phyloP scores from a whole-genome alignment of 2,888 invertebrate species.

The Oscheius myriophilus region DNA sequence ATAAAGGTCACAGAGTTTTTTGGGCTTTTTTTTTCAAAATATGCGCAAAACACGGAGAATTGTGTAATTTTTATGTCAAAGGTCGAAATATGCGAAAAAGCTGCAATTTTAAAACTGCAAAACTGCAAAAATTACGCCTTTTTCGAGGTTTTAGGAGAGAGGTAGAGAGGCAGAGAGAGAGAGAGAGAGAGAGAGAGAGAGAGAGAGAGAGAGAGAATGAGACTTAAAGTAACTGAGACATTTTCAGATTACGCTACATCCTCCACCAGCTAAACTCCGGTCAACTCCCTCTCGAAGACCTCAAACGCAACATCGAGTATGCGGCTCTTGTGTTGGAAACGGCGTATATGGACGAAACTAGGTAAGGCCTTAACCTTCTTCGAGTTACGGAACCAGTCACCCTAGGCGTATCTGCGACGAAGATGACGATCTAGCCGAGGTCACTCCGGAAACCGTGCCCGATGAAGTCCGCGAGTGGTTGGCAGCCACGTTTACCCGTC shows the following conservation, averaged over 20 bases:
- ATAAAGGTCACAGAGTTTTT: too few relatives aligned
- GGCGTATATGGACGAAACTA: slow-evolving; percentile 90
- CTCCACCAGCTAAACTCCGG: slow-evolving; percentile 85
- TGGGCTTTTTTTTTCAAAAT: too few relatives aligned
- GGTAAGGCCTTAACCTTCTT: slow-evolving; percentile 73
- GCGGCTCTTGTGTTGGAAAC: slow-evolving; percentile 91
- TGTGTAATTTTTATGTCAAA: too few relatives aligned
- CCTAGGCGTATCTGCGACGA: slow-evolving; percentile 75
- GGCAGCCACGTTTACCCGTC: slow-evolving; percentile 92
- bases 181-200: slow-evolving; percentile 26
- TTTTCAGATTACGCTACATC: slow-evolving; percentile 84
- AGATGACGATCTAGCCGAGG: slow-evolving; percentile 93
- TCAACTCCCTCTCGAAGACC: slow-evolving; percentile 86
- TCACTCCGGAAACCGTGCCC: slow-evolving; percentile 94
- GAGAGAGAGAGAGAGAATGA: slow-evolving; percentile 23
- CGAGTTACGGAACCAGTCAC: slow-evolving; percentile 11
- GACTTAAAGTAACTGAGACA: slow-evolving; percentile 3
- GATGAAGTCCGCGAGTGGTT: slow-evolving; percentile 96
- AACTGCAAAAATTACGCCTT: too few relatives aligned
- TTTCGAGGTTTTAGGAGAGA: too few relatives aligned
- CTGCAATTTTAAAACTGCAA: too few relatives aligned
- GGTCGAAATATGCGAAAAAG: too few relatives aligned
- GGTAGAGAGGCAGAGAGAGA: slow-evolving; percentile 28
- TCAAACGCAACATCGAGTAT: slow-evolving; percentile 91
- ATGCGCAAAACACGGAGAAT: too few relatives aligned